phyloP scores from a whole-genome alignment of 2,888 invertebrate species.

The Campoplex nolae region DNA sequence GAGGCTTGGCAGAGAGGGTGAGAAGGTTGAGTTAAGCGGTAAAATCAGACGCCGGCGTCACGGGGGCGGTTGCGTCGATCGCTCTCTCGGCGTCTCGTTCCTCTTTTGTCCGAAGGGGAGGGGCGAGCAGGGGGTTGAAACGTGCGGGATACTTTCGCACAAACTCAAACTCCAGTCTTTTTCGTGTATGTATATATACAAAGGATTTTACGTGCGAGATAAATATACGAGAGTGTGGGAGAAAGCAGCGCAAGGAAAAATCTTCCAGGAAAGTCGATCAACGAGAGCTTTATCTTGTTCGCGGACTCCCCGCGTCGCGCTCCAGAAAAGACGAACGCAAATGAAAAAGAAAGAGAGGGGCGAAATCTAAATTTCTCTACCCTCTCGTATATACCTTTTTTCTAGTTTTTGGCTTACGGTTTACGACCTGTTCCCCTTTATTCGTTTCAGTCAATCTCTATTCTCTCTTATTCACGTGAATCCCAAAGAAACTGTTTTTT shows the following conservation, averaged over 20 bases:
- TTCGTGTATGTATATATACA: slow-evolving; percentile 5
- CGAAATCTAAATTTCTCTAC: slow-evolving; percentile 15
- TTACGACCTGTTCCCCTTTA: not conserved
- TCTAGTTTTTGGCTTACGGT: slow-evolving; percentile 11
- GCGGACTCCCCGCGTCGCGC: slow-evolving; percentile 6
- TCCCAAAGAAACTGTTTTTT: not conserved
- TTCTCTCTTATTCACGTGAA: not conserved
- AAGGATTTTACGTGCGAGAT: slow-evolving; percentile 33
- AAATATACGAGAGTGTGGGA: slow-evolving; percentile 30
- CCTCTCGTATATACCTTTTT: slow-evolving; percentile 1
- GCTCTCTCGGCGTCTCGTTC: slow-evolving; percentile 16
- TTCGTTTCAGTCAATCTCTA: not conserved
- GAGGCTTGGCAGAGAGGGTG: slow-evolving; percentile 17
- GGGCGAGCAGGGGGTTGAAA: slow-evolving; percentile 3
- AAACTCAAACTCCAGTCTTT: slow-evolving; percentile 1
- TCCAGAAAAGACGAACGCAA: slow-evolving; percentile 1
- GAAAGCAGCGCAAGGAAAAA: slow-evolving; percentile 59
- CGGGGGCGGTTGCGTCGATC: slow-evolving; percentile 65
- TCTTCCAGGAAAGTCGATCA: slow-evolving; percentile 61
- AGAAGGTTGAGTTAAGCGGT: slow-evolving; percentile 27
- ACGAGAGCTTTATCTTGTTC: slow-evolving; percentile 55
- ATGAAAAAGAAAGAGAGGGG: not conserved
- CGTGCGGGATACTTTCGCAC: slow-evolving; percentile 27
- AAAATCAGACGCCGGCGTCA: slow-evolving; percentile 59
- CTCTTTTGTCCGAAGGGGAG: not conserved